phyloP scores from a whole-genome alignment of 2,888 invertebrate species.

The Eupithecia tripunctaria region DNA sequence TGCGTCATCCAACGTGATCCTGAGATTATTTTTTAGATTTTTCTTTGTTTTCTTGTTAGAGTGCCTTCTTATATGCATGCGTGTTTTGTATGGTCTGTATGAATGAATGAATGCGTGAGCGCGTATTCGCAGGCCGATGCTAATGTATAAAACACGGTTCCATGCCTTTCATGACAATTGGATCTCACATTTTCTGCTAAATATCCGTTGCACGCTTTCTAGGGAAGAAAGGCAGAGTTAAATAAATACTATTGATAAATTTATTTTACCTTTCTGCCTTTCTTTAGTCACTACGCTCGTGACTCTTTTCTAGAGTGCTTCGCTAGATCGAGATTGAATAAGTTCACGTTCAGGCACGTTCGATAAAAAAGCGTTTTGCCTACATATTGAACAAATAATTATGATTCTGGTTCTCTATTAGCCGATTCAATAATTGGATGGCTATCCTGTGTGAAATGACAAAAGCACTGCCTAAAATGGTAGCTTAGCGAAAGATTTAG shows the following conservation, averaged over 20 bases:
- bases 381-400: too few relatives aligned
- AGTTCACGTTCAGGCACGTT: too few relatives aligned
- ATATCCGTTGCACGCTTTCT: conserved; percentile 25
- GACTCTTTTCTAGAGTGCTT: too few relatives aligned
- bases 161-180: conserved; percentile 48
- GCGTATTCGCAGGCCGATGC: conserved; percentile 44
- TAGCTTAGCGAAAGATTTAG: background rate
- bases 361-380: too few relatives aligned
- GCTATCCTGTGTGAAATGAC: background rate
- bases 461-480: too few relatives aligned
- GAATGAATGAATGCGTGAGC: conserved; percentile 37
- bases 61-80: conserved; percentile 13
- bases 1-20: background rate
- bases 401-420: background rate
- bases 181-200: conserved; percentile 41
- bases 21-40: background rate
- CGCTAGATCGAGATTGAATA: too few relatives aligned
- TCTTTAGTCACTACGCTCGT: too few relatives aligned
- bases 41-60: conserved; percentile 1
- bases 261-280: too few relatives aligned
- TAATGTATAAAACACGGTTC: conserved; percentile 61
- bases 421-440: background rate
- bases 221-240: background rate
- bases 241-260: background rate
- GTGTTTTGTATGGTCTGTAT: conserved; percentile 18